Conservation (phyloP, 2,888 invertebrate species). For the Cephus rjabovi region DNA sequence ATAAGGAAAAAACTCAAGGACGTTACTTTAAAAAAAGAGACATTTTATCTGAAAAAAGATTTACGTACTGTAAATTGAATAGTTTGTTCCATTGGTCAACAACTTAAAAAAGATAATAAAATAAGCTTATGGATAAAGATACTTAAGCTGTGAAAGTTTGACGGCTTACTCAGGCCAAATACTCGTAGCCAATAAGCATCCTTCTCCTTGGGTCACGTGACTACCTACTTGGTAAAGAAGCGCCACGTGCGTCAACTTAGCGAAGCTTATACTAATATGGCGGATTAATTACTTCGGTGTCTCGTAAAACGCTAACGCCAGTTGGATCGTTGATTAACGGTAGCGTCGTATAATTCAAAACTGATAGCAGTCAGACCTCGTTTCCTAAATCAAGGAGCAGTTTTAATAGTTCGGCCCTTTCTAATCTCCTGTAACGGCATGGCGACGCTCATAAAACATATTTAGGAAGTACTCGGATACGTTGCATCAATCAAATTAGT, state of each 20-base stretch:
- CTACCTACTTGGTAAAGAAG: neutral
- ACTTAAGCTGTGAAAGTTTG: neutral
- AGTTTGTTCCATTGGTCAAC: neutral
- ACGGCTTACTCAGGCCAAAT: neutral
- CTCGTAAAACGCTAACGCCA: conserved; percentile 36
- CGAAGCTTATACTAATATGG: conserved; percentile 27
- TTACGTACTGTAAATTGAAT: neutral
- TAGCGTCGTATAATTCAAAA: conserved; percentile 26
- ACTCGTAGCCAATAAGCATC: neutral
- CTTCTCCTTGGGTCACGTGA: neutral
- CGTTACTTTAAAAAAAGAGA: neutral
- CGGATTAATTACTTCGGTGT: conserved; percentile 34
- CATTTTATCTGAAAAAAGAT: neutral
- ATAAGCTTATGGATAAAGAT: neutral
- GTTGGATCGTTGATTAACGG: conserved; percentile 36
- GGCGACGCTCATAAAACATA: neutral
- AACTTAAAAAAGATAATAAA: neutral
- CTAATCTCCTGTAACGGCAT: neutral
- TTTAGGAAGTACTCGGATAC: neutral
- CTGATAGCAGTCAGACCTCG: neutral
- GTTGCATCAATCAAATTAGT: neutral
- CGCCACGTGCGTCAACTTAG: neutral
- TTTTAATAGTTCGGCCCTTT: conserved; percentile 9
- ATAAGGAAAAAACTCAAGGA: neutral
- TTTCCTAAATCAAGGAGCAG: neutral